Evolutionary conservation across 2,888 invertebrate species (phyloP).

Genomic region (Mactromeris polynyma): DNA sequence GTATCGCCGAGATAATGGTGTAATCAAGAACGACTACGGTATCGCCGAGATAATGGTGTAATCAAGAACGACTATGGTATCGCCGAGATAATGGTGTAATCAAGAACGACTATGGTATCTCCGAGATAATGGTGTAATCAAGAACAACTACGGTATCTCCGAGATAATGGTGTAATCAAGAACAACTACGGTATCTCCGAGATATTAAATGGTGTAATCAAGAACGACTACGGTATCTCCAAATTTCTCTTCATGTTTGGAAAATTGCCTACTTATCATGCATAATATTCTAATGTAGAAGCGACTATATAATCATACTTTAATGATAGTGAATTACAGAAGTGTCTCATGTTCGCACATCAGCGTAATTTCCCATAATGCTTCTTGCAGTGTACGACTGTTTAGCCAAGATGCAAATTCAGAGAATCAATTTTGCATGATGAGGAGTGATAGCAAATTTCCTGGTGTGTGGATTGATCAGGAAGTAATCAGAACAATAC

Average conservation of each 20-base stretch:
- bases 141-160: too few species aligned
- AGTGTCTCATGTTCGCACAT: background rate
- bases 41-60: too few species aligned
- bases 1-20: too few species aligned
- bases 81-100: too few species aligned
- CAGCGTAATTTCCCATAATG: background rate
- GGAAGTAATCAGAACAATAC: background rate
- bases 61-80: too few species aligned
- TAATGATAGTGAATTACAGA: slow-evolving; percentile 3
- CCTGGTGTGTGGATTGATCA: background rate
- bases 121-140: too few species aligned
- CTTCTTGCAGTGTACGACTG: background rate
- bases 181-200: too few species aligned
- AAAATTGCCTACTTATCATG: slow-evolving; percentile 14
- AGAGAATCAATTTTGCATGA: background rate
- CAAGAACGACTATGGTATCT: too few species aligned
- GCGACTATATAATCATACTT: background rate
- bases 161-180: background rate
- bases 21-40: too few species aligned
- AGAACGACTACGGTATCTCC: background rate
- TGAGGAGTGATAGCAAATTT: background rate
- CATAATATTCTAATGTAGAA: background rate
- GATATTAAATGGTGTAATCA: background rate
- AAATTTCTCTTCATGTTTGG: slow-evolving; percentile 13
- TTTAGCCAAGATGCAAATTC: background rate